Evolutionary conservation across 2,888 invertebrate genomes (phyloP), one percentile per base, ranked within the genome.

Genomic region (Matsumyia berberina): DNA sequence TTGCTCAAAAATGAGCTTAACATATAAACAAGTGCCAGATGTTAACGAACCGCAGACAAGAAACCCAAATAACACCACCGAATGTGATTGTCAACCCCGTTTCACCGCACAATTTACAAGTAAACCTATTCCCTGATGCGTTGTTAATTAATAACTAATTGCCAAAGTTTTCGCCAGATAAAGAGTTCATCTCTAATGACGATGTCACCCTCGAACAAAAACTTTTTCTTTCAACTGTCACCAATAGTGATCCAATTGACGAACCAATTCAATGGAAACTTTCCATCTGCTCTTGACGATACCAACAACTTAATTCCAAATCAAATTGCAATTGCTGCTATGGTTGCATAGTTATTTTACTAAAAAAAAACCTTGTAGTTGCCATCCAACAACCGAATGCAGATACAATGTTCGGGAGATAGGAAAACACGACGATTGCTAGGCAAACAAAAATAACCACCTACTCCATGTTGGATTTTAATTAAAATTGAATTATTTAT

Each of bases 401-500:
- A 44, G 62, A 44, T 46, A 64, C 64, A 64, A 12, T 24, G 8
- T n/a, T 46, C 17, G 7, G 9, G 0, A 2, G 9, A 8, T 2
- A 46, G 11, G 9, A 19, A 46, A 19, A 17, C 4, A 24, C 37
- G 7, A 31, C 12, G 24, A 24, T 39, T 7, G 24, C 7, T 66
- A 19, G 12, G 19, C 19, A 76, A 76, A 76, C 76, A 76, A 66
- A 3, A 57, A 46, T 58, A n/a, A 33, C 58, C 66, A 66, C 62
- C 62, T 60, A 51, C 53, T 73, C 9, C 53, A 64, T 64, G 66
- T 66, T 66, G 66, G 66, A 66, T 76, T 76, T 76, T 66, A 76
- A 76, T 76, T 76, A 76, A 76, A 76, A 76, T 58, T 66, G 66
- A 76, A 77, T 77, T 67, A 77, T 77, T 77, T 77, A 77, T 77